Evolutionary conservation across 2,113 vertebrate species (phyloP).

Genomic region (Ceyx cyanopectus): DNA sequence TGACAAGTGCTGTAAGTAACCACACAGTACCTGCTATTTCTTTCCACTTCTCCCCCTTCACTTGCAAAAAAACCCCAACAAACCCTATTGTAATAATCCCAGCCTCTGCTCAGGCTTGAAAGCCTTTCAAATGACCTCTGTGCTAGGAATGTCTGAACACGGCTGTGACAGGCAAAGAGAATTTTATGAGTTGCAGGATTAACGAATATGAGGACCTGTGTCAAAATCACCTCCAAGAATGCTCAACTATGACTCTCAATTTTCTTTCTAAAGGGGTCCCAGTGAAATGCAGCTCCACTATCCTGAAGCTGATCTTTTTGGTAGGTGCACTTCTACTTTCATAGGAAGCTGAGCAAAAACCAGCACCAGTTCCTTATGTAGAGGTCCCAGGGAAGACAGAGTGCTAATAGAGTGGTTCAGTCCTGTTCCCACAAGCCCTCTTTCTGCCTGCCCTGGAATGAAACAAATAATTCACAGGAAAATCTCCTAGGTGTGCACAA

Average conservation of each 20-base stretch:
- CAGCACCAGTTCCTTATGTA: neutral
- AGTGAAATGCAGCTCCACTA: neutral
- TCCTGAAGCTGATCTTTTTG: neutral
- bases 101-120: neutral
- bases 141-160: fast-evolving
- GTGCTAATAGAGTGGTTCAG: neutral
- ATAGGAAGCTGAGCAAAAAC: neutral
- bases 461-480: neutral
- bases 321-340: neutral
- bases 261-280: neutral
- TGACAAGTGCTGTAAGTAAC: neutral
- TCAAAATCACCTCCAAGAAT: neutral
- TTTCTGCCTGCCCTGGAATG: neutral
- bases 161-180: neutral
- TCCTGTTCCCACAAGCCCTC: neutral
- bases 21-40: neutral
- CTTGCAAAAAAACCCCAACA: neutral
- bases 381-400: neutral
- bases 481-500: neutral
- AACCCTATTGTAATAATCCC: neutral
- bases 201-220: neutral
- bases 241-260: neutral
- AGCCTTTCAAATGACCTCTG: neutral
- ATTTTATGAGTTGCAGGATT: neutral
- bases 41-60: neutral